Base-by-base conservation (phyloP, 2,888 invertebrate species). In the Aphelenchoides bicaudatus region DNA sequence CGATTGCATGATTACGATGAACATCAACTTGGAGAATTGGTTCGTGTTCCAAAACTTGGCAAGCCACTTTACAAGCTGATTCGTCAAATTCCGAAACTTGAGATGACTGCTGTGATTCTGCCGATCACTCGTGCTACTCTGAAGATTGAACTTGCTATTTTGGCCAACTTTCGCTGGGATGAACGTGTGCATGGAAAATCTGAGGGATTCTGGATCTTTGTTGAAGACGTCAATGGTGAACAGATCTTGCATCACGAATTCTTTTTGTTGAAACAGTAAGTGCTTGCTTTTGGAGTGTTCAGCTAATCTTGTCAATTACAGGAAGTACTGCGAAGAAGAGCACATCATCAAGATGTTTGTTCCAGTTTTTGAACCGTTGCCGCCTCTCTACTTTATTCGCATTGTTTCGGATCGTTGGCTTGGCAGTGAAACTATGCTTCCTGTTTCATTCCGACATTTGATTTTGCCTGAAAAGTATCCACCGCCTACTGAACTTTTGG, bases 131-230 rank as follows among this genome's bases (percentile, higher is more conserved):
- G 85, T 58, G 84, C 83, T 16, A 96, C 94, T 0, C 82, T 98
- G 21, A 84, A 91, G 55, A 92, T 99, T 0, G 96, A 98, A 81
- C 82, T 99, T 16, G 94, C 94, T 0, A 90, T 98, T 60, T 92
- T 92, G 0, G 96, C 98, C 0, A 96, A 99, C 82, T 98, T 98
- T 81, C 91, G 94, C 77, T 98, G 98, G 98, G 96, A 98, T 72
- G 94, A 94, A 64, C 94, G 57, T 48, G 84, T 89, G 25, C 86
- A 86, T 73, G 87, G 87, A 28, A 84, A 67, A 48, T 68, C 75
- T 23, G 75, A 84, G 56, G 85, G 84, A 0, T 86, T 86, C 78
- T 86, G 85, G 85, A 84, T 85, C 56, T 80, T 85, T 55, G 84
- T 85, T 19, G 84, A 85, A 71, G 85, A 85, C 75, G 84, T 85